Conservation (phyloP, 2,888 invertebrate species). For the Malthinus seriepunctatus region DNA sequence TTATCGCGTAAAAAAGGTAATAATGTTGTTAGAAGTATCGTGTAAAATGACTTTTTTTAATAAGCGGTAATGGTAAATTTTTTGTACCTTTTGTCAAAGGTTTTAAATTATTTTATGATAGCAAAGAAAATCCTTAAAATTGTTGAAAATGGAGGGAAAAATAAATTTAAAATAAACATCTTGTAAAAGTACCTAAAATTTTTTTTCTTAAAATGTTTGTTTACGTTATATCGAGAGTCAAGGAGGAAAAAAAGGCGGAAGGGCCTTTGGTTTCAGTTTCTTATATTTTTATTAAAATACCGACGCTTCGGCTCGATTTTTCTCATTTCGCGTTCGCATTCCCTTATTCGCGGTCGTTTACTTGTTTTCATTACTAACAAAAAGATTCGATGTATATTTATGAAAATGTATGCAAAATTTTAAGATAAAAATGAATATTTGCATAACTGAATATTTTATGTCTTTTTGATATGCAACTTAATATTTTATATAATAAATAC, state of each 20-base stretch:
- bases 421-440: conserved; percentile 29
- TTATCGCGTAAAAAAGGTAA: too few species aligned
- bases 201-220: conserved; percentile 4
- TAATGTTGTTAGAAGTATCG: too few species aligned
- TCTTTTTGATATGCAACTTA: conserved; percentile 19
- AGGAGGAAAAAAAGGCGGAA: conserved; percentile 3
- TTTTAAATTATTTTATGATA: too few species aligned
- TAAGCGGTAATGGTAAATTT: too few species aligned
- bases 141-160: too few species aligned
- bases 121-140: too few species aligned
- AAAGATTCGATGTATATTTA: conserved; percentile 24
- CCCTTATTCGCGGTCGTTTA: conserved; percentile 17
- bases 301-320: conserved; percentile 13
- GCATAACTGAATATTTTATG: conserved; percentile 33
- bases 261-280: conserved; percentile 20
- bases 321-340: conserved; percentile 14
- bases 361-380: conserved; percentile 22
- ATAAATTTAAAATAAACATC: too few species aligned
- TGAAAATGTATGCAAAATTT: conserved; percentile 33
- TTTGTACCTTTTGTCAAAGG: too few species aligned
- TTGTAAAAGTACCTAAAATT: too few species aligned
- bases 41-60: too few species aligned
- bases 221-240: conserved; percentile 5
- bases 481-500: conserved; percentile 17
- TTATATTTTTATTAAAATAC: conserved; percentile 25